phyloP scores from a whole-genome alignment of 2,113 vertebrate species.

The Charina bottae region DNA sequence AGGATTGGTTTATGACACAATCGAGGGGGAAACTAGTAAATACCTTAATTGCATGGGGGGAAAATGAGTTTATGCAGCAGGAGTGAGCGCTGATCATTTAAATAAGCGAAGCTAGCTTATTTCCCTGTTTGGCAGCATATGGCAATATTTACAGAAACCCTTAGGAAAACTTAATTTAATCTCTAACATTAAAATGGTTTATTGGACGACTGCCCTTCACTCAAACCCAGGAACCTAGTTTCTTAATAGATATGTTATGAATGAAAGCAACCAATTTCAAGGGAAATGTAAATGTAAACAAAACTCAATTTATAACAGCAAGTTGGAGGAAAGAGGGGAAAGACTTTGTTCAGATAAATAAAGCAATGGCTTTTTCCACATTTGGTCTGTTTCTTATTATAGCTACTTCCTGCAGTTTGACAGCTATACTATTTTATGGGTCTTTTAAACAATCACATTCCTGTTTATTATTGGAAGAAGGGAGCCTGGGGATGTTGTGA shows the following conservation, averaged over 20 bases:
- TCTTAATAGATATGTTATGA: slow-evolving; percentile 44
- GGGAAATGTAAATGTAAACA: slow-evolving; percentile 21
- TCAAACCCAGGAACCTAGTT: not conserved
- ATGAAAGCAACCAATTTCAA: slow-evolving; percentile 42
- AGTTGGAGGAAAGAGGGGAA: not conserved
- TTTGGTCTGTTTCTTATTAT: not conserved
- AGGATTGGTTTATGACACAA: not conserved
- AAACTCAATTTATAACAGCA: not conserved
- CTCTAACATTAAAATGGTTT: not conserved
- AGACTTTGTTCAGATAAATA: not conserved
- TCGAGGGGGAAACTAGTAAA: not conserved
- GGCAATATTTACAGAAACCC: slow-evolving; percentile 22
- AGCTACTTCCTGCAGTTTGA: not conserved
- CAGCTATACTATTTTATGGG: not conserved
- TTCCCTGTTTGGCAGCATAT: slow-evolving; percentile 40
- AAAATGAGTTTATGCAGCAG: not conserved
- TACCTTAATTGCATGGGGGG: not conserved
- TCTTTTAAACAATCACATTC: not conserved
- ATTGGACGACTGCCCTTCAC: slow-evolving; percentile 23
- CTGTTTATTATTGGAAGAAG: not conserved
- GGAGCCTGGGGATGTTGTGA: not conserved
- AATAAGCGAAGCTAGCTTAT: not conserved
- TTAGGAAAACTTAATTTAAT: slow-evolving; percentile 32
- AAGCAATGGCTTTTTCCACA: not conserved
- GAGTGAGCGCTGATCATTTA: not conserved